phyloP scores from a whole-genome alignment of 2,888 invertebrate species.

The Synergus gifuensis region DNA sequence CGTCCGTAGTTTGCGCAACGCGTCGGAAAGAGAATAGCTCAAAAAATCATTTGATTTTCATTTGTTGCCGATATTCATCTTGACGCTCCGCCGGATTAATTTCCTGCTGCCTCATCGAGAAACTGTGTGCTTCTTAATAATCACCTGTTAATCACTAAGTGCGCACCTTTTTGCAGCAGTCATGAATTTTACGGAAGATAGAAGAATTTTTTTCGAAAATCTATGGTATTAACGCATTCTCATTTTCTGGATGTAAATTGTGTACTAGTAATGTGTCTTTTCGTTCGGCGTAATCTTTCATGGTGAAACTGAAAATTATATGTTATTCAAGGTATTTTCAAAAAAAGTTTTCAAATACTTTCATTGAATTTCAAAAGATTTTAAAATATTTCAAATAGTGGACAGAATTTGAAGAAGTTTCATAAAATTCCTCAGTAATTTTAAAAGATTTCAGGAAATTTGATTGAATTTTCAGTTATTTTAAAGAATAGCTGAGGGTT shows the following conservation, averaged over 20 bases:
- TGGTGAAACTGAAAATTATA: no score
- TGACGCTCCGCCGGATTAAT: conserved; percentile 30
- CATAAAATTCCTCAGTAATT: no score
- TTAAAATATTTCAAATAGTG: no score
- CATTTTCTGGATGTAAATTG: neutral
- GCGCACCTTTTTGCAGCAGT: conserved; percentile 1
- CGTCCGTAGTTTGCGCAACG: conserved; percentile 55
- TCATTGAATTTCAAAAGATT: no score
- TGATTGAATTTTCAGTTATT: no score
- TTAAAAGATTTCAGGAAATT: no score
- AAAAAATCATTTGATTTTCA: conserved; percentile 51
- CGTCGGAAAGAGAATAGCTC: conserved; percentile 44
- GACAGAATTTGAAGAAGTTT: no score
- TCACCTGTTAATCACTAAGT: conserved; percentile 16
- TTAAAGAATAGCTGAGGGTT: no score
- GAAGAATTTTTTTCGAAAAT: neutral
- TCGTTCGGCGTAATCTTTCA: no score
- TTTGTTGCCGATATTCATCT: conserved; percentile 52
- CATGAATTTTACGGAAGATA: neutral
- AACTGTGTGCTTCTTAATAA: conserved; percentile 19
- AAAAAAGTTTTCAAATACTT: no score
- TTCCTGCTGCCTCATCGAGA: conserved; percentile 28
- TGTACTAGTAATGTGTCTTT: no score
- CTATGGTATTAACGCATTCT: neutral
- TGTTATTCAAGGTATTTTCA: no score